Evolutionary conservation across 2,888 invertebrate genomes (phyloP).

Genomic region (Cylloceria caligata): DNA sequence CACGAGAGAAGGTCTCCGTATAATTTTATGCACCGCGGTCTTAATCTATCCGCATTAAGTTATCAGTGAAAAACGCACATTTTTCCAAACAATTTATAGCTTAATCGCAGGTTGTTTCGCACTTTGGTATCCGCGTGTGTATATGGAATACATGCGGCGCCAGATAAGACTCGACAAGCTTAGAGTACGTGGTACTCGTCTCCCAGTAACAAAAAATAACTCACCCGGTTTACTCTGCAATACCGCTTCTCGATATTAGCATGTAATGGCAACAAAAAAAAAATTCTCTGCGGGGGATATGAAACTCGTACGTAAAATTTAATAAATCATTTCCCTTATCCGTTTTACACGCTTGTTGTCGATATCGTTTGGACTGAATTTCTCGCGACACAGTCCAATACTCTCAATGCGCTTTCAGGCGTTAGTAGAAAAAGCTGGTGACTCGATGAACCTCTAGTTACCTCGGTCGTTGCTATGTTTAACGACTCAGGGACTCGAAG

Average conservation of each 20-base stretch:
- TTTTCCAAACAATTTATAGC: constrained; percentile 71
- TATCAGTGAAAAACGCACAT: constrained; percentile 70
- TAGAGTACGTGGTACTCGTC: constrained; percentile 32
- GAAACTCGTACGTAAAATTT: constrained; percentile 48
- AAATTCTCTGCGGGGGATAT: constrained; percentile 55
- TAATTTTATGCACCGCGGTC: constrained; percentile 51
- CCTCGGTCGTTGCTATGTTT: constrained; percentile 27
- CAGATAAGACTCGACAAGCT: constrained; percentile 59
- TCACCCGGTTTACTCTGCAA: constrained; percentile 60
- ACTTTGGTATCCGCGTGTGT: constrained; percentile 24
- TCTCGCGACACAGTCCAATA: constrained; percentile 16
- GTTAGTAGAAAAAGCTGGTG: constrained; percentile 38
- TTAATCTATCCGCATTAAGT: constrained; percentile 70
- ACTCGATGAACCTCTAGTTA: constrained; percentile 42
- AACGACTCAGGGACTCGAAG: background rate
- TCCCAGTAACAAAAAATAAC: constrained; percentile 42
- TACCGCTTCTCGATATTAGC: constrained; percentile 41
- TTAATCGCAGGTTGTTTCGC: constrained; percentile 69
- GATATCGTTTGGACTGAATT: constrained; percentile 54
- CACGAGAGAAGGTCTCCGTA: constrained; percentile 2
- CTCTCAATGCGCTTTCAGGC: constrained; percentile 3
- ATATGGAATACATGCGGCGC: constrained; percentile 55
- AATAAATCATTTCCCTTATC: constrained; percentile 66
- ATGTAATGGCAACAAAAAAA: constrained; percentile 51
- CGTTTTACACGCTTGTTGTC: constrained; percentile 60